Evolutionary conservation across 2,888 invertebrate species (phyloP), one percentile per base, ranked within the genome.

Genomic region (Acanthosoma haemorrhoidale): DNA sequence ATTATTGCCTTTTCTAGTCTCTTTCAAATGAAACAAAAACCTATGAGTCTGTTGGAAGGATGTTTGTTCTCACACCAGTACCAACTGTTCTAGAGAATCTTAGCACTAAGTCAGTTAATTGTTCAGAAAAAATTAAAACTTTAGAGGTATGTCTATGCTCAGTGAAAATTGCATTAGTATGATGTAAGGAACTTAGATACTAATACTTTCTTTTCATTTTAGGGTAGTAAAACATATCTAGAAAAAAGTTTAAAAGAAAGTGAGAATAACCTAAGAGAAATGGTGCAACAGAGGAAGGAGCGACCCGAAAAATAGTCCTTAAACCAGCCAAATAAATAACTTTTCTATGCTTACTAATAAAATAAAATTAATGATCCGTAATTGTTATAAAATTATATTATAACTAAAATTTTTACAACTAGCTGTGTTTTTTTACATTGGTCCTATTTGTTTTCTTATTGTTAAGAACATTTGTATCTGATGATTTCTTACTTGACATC

Each of bases 31-130:
- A 82, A 18, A 89, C 88, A 0, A 87, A 84, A 76, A 89, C 89
- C 1, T 94, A 90, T 77, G 90, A 92, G 81, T 87, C 90, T 29
- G 86, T 94, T 2, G 94, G 94, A 6, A 83, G 94, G 79, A 92
- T 92, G 90, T 94, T 94, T 79, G 81, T 93, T 16, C 80, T 88
- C 31, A 87, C 89, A 64, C 86, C 89, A 71, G 82, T 87, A 91
- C 2, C 75, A 29, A 73, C 74, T n/a, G 75, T 76, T 39, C 72
- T 76, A 57, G 74, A 74, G 66, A 75, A 75, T 36, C 72, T 76
- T 32, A 63, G 66, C 16, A 69, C 38, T 8, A 74, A 73, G 70
- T 70, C 74, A 18, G 67, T 51, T 16, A 61, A 67, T 13, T 75
- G 80, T 76, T 81, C 87, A 76, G 81, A 88, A 78, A 87, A 90